These are phyloP conservation scores for Zingel zingel DNA, from an alignment of 2,113 vertebrate genomes.

Conservation along the genomic window DNA sequence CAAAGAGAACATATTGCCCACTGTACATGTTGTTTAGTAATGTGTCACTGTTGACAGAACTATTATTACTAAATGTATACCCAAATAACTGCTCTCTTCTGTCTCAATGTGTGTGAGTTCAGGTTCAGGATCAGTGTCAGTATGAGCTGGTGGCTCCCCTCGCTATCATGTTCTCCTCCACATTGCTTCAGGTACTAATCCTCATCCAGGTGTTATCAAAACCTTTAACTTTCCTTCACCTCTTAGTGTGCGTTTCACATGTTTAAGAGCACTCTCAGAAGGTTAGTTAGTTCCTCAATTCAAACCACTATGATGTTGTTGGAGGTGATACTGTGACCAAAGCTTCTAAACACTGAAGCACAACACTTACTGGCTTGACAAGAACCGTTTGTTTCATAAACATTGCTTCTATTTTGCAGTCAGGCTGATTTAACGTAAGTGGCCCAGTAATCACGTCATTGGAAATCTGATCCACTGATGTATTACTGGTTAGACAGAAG, in stretches of 20 bases:
- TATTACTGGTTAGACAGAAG: neutral
- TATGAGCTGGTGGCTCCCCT: slow-evolving; percentile 93
- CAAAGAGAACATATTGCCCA: neutral
- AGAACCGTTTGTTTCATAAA: neutral
- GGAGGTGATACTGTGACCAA: neutral
- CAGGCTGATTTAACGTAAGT: neutral
- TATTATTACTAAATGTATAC: neutral
- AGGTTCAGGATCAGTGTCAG: slow-evolving; percentile 93
- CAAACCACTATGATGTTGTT: neutral
- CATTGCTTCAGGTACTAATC: slow-evolving; percentile 89
- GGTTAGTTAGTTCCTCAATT: slow-evolving; percentile 14
- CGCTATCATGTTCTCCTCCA: slow-evolving; percentile 93
- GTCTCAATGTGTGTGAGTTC: slow-evolving; percentile 35
- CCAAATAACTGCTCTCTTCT: neutral
- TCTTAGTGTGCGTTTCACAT: neutral
- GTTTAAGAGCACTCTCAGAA: neutral
- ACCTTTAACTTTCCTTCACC: neutral
- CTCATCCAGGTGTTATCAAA: neutral
- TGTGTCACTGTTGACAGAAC: neutral
- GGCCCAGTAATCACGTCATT: neutral
- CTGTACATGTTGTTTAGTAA: neutral
- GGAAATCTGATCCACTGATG: neutral
- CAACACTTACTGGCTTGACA: neutral
- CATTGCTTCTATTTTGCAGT: neutral
- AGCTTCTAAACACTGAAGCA: neutral